Evolutionary conservation across 2,797 vertebrate genomes (phyloP).

Genomic region (Brotula barbata): DNA sequence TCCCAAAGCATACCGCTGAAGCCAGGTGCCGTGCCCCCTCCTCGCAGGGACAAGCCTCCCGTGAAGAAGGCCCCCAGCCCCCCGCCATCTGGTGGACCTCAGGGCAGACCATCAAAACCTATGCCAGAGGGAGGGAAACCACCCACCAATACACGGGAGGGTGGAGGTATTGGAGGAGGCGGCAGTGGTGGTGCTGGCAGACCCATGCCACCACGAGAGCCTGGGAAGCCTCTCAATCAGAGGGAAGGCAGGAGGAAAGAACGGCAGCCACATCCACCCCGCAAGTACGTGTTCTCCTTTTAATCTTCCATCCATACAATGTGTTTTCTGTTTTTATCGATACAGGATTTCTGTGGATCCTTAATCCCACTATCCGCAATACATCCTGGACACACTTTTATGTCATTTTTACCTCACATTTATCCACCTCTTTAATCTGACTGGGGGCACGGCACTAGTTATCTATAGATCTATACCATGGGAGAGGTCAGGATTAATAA

Average conservation of each 20-base stretch:
- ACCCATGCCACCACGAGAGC: conserved; percentile 73
- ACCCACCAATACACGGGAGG: conserved; percentile 74
- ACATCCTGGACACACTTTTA: no score
- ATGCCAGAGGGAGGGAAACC: conserved; percentile 80
- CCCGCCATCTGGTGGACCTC: conserved; percentile 69
- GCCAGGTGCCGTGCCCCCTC: conserved; percentile 67
- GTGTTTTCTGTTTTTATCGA: no score
- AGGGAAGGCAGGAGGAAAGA: conserved; percentile 90
- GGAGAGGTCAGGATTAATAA: no score
- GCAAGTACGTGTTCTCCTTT: conserved; percentile 85
- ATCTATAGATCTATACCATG: no score
- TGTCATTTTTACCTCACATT: no score
- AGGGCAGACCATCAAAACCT: conserved; percentile 72
- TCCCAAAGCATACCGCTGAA: conserved; percentile 66
- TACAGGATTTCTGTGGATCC: no score
- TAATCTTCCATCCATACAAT: no score
- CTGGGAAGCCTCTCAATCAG: conserved; percentile 80
- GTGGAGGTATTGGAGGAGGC: conserved; percentile 46
- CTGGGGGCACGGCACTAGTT: no score
- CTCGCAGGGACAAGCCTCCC: conserved; percentile 85
- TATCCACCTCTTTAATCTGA: no score
- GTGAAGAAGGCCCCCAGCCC: conserved; percentile 87
- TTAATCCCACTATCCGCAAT: no score
- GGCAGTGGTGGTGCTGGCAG: conserved; percentile 71
- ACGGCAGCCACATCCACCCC: conserved; percentile 83